Evolutionary conservation across 2,888 invertebrate genomes (phyloP).

Genomic region (Tillus elongatus): DNA sequence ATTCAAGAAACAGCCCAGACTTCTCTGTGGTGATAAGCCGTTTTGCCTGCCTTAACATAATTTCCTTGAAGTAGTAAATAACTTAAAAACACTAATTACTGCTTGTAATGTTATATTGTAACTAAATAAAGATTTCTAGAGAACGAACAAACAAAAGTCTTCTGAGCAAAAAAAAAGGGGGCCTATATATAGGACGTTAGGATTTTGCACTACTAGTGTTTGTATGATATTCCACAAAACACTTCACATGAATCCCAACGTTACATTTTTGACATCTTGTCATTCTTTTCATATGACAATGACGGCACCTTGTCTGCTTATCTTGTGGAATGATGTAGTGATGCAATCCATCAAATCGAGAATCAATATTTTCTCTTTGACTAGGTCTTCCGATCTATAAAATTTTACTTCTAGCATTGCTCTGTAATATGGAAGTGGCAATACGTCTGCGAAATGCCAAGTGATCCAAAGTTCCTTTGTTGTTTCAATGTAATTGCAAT

Average conservation of each 20-base stretch:
- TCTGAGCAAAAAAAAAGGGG: too few species aligned
- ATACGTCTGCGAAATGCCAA: slow-evolving; percentile 21
- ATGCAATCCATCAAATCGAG: slow-evolving; percentile 20
- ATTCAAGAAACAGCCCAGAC: too few species aligned
- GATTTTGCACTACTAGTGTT: slow-evolving; percentile 1
- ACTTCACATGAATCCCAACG: slow-evolving; percentile 21
- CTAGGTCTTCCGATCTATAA: slow-evolving; percentile 9
- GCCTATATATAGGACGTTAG: slow-evolving; percentile 3
- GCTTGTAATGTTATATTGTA: too few species aligned
- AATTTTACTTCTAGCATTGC: slow-evolving; percentile 1
- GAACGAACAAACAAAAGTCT: too few species aligned
- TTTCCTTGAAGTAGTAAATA: too few species aligned
- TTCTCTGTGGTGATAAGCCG: too few species aligned
- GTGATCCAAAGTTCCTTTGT: slow-evolving; percentile 22
- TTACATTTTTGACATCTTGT: slow-evolving; percentile 22
- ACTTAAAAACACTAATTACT: too few species aligned
- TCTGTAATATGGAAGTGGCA: slow-evolving; percentile 11
- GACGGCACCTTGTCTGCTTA: slow-evolving; percentile 21
- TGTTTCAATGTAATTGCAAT: slow-evolving; percentile 24
- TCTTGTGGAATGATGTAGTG: slow-evolving; percentile 20
- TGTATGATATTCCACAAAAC: slow-evolving; percentile 20
- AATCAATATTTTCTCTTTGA: slow-evolving; percentile 12
- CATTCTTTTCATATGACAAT: slow-evolving; percentile 21
- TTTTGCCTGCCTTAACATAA: too few species aligned
- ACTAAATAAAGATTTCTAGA: too few species aligned